phyloP scores from a whole-genome alignment of 1,140 invertebrate genomes.

The Drosophila malerkotliana region DNA sequence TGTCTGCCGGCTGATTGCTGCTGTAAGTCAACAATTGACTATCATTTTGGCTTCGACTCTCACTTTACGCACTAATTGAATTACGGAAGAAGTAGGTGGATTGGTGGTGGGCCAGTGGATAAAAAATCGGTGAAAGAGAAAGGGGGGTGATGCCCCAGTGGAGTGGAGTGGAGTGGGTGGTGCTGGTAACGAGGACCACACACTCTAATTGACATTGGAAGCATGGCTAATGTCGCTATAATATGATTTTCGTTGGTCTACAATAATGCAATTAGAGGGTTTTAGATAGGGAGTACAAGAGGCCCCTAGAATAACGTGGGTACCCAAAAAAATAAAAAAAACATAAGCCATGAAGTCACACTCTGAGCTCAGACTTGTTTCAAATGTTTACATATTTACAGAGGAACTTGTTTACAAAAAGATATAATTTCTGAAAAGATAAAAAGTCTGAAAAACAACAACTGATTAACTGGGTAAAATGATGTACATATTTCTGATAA shows the following conservation, averaged over 20 bases:
- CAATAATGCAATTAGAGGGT: constrained; percentile 53
- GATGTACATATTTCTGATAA: too few relatives aligned
- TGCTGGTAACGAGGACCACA: constrained; percentile 13
- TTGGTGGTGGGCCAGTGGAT: background rate
- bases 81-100: constrained; percentile 36
- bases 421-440: background rate
- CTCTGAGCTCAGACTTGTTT: constrained; percentile 6
- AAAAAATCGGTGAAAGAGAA: background rate
- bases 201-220: constrained; percentile 52
- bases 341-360: constrained; percentile 16
- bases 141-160: too few relatives aligned
- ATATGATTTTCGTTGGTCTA: constrained; percentile 45
- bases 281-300: background rate
- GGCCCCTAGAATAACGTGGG: constrained; percentile 22
- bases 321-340: background rate
- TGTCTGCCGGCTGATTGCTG: constrained; percentile 44
- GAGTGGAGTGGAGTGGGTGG: too few relatives aligned
- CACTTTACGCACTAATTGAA: constrained; percentile 73
- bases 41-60: constrained; percentile 56
- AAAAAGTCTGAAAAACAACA: background rate
- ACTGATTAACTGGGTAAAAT: background rate
- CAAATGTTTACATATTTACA: constrained; percentile 18
- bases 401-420: background rate
- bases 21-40: constrained; percentile 39
- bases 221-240: constrained; percentile 40